Evolutionary conservation across 2,797 vertebrate species (phyloP).

Genomic region (Trachops cirrhosus): DNA sequence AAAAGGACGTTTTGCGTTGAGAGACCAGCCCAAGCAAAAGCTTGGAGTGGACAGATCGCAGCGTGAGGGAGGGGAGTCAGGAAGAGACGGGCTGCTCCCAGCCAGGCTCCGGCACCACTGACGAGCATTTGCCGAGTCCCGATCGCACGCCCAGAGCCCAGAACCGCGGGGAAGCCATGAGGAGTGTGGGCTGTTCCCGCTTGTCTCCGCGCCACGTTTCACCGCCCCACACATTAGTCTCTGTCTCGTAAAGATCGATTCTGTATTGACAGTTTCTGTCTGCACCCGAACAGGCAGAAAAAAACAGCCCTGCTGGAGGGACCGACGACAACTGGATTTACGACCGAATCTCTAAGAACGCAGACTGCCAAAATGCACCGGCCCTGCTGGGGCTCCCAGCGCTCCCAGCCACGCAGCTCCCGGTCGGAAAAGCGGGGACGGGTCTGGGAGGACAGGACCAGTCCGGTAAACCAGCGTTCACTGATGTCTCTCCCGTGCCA

Average conservation of each 20-base stretch:
- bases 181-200: neutral
- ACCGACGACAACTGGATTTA: neutral
- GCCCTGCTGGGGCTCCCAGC: neutral
- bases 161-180: neutral
- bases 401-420: neutral
- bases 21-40: neutral
- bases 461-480: neutral
- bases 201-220: neutral
- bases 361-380: neutral
- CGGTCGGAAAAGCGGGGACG: neutral
- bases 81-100: neutral
- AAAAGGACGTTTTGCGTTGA: neutral
- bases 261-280: conserved; percentile 56
- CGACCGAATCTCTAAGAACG: neutral
- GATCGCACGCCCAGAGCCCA: neutral
- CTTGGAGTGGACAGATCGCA: neutral
- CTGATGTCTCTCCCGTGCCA: neutral
- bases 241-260: neutral
- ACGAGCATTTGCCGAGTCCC: neutral
- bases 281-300: conserved; percentile 10
- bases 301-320: neutral
- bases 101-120: neutral
- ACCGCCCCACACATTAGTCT: neutral
- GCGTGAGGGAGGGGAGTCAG: fast-evolving
- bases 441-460: neutral